Percentiles rank a stretch among this genome's conserved stretches.
Evolutionary conservation across 2,888 invertebrate species (phyloP).

Genomic region (Tortricodes alternella): DNA sequence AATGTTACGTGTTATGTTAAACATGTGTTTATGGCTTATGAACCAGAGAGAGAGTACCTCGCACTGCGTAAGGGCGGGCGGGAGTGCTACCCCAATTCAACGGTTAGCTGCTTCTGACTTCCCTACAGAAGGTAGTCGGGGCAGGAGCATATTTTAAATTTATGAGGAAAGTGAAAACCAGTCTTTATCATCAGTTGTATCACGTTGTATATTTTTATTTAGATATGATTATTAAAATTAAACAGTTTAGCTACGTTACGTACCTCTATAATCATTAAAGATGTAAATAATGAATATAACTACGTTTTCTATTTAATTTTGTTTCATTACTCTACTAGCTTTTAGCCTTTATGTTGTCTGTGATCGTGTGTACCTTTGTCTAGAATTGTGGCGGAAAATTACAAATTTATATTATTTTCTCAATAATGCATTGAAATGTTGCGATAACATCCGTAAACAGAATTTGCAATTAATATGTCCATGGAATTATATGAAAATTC

Average conservation of each 20-base stretch:
- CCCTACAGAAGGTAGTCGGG: not conserved
- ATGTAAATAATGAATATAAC: constrained; percentile 32
- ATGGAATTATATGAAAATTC: too few species aligned
- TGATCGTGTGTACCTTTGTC: not conserved
- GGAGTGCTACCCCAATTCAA: not conserved
- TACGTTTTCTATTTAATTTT: constrained; percentile 32
- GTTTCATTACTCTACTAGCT: too few species aligned
- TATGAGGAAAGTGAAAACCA: not conserved
- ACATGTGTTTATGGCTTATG: too few species aligned
- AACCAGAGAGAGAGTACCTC: too few species aligned
- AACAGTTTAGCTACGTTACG: constrained; percentile 20
- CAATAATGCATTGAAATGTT: too few species aligned
- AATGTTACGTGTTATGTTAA: too few species aligned
- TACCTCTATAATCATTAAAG: constrained; percentile 25
- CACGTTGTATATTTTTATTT: constrained; percentile 28
- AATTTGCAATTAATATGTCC: too few species aligned
- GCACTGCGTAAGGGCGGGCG: too few species aligned
- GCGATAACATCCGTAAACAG: too few species aligned
- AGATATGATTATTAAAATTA: constrained; percentile 23
- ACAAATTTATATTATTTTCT: too few species aligned
- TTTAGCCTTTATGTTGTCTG: not conserved
- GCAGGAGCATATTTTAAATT: not conserved
- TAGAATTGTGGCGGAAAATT: too few species aligned
- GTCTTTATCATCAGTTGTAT: constrained; percentile 23
- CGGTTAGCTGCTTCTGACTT: not conserved